Evolutionary conservation across 2,113 vertebrate genomes (phyloP), one percentile per base, ranked within the genome.

Genomic region (Craseonycteris thonglongyai): DNA sequence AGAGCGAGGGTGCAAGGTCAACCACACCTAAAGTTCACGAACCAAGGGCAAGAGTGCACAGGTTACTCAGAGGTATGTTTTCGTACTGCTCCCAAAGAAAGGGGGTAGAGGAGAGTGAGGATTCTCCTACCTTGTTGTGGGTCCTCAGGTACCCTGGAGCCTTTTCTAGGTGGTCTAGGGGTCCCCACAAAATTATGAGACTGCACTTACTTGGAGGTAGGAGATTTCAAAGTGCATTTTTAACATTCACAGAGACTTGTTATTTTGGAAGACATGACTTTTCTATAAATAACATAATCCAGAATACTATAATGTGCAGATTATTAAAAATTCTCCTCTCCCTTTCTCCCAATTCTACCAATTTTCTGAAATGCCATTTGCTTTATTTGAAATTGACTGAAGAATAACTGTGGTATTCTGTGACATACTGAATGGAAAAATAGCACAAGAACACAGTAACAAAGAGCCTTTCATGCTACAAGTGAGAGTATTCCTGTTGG

Each of bases 401-500:
- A 33, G 66, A 91, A 74, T 82, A 81, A 69, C 49, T 76, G 66
- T 75, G 40, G 72, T 54, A 40, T 63, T 94, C 72, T 90, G 59
- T 30, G 71, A 26, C 28, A 40, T 58, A 45, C 78, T 91, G 38
- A 97, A 85, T 79, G 42, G 72, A 66, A 91, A 91, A 72, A 5
- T 6, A 96, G 28, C n/a, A n/a, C 24, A 72, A 66, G 65, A 80
- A 69, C 72, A 51, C 16, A 45, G 51, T 35, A 85, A 96, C 95
- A 97, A 96, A 96, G 88, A 42, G 38, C 30, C 74, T 93, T 96
- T 97, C 74, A 95, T 54, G 14, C 78, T 30, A 7, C 24, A 15
- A 68, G 12, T 58, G 72, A 68, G 65, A 56, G 24, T 4, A 69
- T 35, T 80, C 72, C 38, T 58, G 51, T n/a, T 85, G 93, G 72